Evolutionary conservation across 1,140 invertebrate species (phyloP).

Genomic region (Anastrepha ludens): DNA sequence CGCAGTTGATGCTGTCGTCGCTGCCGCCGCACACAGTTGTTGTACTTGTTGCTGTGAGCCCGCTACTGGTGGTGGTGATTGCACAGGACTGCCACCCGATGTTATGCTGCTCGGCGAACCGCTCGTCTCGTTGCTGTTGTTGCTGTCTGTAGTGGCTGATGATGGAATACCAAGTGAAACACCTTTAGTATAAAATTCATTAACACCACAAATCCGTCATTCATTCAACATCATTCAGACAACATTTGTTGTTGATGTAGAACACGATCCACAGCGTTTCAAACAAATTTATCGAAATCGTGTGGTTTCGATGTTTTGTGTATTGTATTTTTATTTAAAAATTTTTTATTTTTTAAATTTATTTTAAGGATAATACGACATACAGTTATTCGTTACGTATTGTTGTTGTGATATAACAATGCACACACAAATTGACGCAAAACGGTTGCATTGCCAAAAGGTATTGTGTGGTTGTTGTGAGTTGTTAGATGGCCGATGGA

Average conservation of each 20-base stretch:
- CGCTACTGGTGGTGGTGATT: constrained; percentile 75
- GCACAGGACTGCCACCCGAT: constrained; percentile 77
- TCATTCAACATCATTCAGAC: constrained; percentile 51
- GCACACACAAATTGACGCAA: constrained; percentile 26
- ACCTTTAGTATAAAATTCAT: constrained; percentile 57
- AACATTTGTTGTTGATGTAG: constrained; percentile 48
- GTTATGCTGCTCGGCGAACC: constrained; percentile 89
- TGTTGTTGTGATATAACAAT: constrained; percentile 52
- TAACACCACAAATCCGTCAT: constrained; percentile 41
- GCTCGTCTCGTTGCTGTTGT: constrained; percentile 86
- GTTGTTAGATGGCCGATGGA: constrained; percentile 50
- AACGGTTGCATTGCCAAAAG: constrained; percentile 34
- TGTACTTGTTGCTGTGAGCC: constrained; percentile 58
- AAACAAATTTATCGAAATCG: neutral
- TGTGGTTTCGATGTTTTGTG: constrained; percentile 34
- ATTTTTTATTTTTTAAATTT: neutral
- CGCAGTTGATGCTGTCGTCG: constrained; percentile 63
- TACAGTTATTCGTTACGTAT: constrained; percentile 52
- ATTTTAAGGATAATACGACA: constrained; percentile 30
- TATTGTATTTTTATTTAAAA: constrained; percentile 33
- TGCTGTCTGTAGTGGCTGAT: constrained; percentile 87
- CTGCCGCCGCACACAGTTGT: constrained; percentile 61
- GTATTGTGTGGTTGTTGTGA: constrained; percentile 40
- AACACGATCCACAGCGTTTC: constrained; percentile 19
- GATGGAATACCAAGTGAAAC: constrained; percentile 78